phyloP scores from a whole-genome alignment of 2,113 vertebrate species.

The Geococcyx californianus region DNA sequence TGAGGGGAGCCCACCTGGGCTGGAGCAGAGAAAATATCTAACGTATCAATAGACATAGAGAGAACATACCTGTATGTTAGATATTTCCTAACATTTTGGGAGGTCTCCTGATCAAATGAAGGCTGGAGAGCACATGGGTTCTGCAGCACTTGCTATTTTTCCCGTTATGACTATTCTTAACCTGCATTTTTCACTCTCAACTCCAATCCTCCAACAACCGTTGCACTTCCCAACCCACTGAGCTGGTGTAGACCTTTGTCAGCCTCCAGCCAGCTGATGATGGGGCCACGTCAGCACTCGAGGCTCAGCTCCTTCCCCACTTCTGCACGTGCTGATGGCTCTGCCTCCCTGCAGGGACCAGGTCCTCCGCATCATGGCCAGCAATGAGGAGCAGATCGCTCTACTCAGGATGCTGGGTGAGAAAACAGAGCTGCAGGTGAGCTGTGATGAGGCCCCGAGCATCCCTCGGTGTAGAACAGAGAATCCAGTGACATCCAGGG shows the following conservation, averaged over 20 bases:
- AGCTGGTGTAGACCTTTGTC: accelerated
- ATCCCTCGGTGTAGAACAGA: accelerated
- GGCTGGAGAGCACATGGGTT: background rate
- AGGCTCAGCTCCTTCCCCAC: background rate
- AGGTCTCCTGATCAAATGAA: background rate
- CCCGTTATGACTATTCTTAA: background rate
- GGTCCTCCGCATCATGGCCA: conserved; percentile 82
- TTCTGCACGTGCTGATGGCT: background rate
- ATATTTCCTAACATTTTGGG: background rate
- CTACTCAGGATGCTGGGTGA: conserved; percentile 76
- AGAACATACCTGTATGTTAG: background rate
- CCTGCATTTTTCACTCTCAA: background rate
- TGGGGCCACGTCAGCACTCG: background rate
- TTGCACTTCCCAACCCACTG: accelerated
- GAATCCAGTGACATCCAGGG: background rate
- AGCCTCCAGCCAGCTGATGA: background rate
- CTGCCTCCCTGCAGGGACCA: conserved; percentile 82
- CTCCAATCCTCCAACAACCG: background rate
- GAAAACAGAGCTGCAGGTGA: conserved; percentile 78
- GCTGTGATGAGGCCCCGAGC: background rate
- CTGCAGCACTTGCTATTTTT: background rate
- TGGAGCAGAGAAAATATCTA: background rate
- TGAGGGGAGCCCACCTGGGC: background rate
- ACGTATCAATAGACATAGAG: accelerated
- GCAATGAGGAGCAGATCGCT: conserved; percentile 73